A percentile compares a stretch with the other conserved stretches of the same genome.
These are phyloP conservation scores for Xestoiulus laeticollis DNA, from an alignment of 2,888 invertebrate genomes.

Conservation along the genomic window DNA sequence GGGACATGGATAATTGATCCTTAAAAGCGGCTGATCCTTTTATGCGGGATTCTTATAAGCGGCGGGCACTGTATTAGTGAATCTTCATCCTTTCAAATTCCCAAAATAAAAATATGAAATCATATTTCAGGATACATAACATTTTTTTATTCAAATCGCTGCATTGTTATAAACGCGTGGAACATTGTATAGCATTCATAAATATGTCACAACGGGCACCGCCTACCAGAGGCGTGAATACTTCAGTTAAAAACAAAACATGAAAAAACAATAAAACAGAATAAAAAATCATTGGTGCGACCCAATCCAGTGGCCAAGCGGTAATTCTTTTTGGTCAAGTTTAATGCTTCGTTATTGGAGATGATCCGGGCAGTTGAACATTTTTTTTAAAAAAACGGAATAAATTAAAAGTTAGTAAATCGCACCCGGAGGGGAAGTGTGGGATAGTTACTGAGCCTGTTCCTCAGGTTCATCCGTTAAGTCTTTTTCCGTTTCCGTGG, in stretches of 20 bases:
- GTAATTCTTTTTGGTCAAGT: conserved; percentile 5
- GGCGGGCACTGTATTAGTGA: too few species aligned
- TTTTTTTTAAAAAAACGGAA: not conserved
- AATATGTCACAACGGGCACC: conserved; percentile 9
- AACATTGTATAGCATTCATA: conserved; percentile 36
- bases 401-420: not conserved
- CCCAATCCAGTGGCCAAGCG: not conserved
- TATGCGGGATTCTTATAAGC: too few species aligned
- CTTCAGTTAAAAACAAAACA: not conserved
- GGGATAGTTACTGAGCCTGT: not conserved
- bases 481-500: conserved; percentile 36
- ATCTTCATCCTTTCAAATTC: too few species aligned
- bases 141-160: not conserved
- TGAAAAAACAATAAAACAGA: not conserved
- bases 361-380: not conserved
- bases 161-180: not conserved
- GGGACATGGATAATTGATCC: not conserved
- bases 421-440: not conserved
- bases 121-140: not conserved
- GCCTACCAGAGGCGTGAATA: conserved; percentile 1
- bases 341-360: not conserved
- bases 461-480: conserved; percentile 24
- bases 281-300: conserved; percentile 2
- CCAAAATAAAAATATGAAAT: not conserved
- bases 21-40: not conserved